Percentiles rank a stretch among this genome's conserved stretches.
These are phyloP conservation scores for Schizaphis graminum DNA, from an alignment of 2,888 invertebrate species.

Conservation along the genomic window DNA sequence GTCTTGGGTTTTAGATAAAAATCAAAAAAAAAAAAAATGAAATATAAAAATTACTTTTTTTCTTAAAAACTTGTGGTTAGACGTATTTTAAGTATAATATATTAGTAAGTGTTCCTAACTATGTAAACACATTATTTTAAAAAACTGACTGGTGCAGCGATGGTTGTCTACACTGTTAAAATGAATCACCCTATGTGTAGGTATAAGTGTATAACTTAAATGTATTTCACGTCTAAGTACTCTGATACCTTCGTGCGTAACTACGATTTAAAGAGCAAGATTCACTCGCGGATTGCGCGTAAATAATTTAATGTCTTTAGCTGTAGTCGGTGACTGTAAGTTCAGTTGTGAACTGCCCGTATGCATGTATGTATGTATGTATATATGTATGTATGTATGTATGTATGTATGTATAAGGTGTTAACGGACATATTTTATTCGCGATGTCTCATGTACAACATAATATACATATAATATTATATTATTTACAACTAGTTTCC, in stretches of 20 bases:
- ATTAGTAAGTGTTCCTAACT: background rate
- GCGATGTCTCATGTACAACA: background rate
- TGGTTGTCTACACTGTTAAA: background rate
- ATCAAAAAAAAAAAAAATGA: background rate
- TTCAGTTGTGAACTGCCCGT: background rate
- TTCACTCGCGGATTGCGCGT: background rate
- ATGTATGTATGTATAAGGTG: background rate
- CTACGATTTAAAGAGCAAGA: background rate
- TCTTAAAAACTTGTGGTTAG: background rate
- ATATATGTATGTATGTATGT: background rate
- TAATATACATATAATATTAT: background rate
- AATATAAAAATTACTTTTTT: background rate
- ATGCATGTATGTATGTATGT: too few species aligned
- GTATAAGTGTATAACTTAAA: background rate
- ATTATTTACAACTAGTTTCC: background rate
- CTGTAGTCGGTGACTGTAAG: background rate
- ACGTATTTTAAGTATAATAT: too few species aligned
- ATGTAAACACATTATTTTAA: background rate
- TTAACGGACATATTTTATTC: background rate
- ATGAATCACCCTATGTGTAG: background rate
- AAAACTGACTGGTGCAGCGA: background rate
- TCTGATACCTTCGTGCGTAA: background rate
- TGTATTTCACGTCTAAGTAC: background rate
- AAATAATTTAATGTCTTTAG: slow-evolving; percentile 34
- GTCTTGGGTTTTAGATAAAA: background rate